phyloP scores from a whole-genome alignment of 2,113 vertebrate species.

The Microtus montanus region DNA sequence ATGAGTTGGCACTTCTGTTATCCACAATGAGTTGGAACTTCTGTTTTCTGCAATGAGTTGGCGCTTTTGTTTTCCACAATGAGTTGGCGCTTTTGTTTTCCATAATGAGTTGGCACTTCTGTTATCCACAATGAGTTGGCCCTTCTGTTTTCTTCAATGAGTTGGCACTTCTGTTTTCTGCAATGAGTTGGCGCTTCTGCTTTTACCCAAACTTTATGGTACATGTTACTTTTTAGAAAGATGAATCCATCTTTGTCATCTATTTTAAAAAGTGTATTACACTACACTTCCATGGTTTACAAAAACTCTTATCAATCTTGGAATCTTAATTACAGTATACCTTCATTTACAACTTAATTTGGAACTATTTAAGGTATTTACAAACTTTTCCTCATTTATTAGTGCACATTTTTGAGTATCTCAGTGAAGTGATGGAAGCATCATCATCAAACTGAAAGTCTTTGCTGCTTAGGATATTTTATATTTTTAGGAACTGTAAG shows the following conservation, averaged over 20 bases:
- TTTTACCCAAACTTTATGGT: conserved; percentile 18
- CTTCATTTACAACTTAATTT: conserved; percentile 1
- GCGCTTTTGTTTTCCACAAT: background rate
- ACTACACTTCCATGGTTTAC: background rate
- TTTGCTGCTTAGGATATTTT: background rate
- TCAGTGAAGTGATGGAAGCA: background rate
- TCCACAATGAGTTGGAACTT: background rate
- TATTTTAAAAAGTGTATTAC: conserved; percentile 44
- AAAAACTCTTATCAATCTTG: conserved; percentile 16
- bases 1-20: background rate
- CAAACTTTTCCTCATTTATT: background rate
- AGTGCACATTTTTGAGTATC: conserved; percentile 5
- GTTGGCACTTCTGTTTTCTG: background rate
- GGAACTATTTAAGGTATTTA: conserved; percentile 20
- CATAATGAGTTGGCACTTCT: background rate
- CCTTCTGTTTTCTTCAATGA: background rate
- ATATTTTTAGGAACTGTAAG: background rate
- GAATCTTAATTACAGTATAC: conserved; percentile 49
- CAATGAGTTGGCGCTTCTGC: background rate
- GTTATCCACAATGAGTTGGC: background rate
- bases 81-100: background rate
- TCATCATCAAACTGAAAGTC: background rate
- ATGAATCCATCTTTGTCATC: background rate
- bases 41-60: background rate
- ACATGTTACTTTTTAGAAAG: conserved; percentile 44